Evolutionary conservation across 2,888 invertebrate genomes (phyloP), one percentile per base, ranked within the genome.

Genomic region (Eulithis prunata): DNA sequence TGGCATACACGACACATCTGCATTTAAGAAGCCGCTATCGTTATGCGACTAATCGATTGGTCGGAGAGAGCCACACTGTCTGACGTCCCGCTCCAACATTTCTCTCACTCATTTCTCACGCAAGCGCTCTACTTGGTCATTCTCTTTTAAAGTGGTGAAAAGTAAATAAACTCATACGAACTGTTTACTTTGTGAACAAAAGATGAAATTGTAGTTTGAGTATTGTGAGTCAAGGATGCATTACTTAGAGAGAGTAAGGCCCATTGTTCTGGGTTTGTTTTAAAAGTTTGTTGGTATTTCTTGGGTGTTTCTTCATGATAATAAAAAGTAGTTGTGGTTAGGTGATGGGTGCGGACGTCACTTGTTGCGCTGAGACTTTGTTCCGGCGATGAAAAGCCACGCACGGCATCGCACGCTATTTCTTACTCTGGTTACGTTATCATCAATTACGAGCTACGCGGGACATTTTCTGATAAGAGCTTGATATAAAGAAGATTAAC

Each of bases 41-140:
- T 92, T 92, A 92, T 92, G 92, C 92, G 93, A 93, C 93, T 93
- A 93, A 93, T 93, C 93, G 93, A 93, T 93, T 92, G 92, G 93
- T 91, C 86, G 89, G 89, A 92, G 89, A 85, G 90, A 89, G 90
- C 83, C 82, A 77, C 79, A 88, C 88, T 87, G 87, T 86, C 88
- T 80, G 76, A 85, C 77, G 70, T 89, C 91, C 72, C 83, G 71
- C 80, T 92, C 83, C 68, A 67, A 66, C 74, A 76, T 73, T 78
- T 81, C 83, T 90, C 90, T 84, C 87, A 66, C 85, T 89, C 87
- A 71, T 74, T 70, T 72, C 75, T 80, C 84, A 84, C 92, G 91
- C 93, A 90, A 56, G 92, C 93, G 92, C 83, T 54, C 54, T 76
- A 13, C 69, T 61, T 57, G 62, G 71, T 77, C 77, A 76, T 84